Percentiles rank a stretch among this genome's conserved stretches.
phyloP scores from a whole-genome alignment of 2,113 vertebrate species.

The Varanus komodoensis region DNA sequence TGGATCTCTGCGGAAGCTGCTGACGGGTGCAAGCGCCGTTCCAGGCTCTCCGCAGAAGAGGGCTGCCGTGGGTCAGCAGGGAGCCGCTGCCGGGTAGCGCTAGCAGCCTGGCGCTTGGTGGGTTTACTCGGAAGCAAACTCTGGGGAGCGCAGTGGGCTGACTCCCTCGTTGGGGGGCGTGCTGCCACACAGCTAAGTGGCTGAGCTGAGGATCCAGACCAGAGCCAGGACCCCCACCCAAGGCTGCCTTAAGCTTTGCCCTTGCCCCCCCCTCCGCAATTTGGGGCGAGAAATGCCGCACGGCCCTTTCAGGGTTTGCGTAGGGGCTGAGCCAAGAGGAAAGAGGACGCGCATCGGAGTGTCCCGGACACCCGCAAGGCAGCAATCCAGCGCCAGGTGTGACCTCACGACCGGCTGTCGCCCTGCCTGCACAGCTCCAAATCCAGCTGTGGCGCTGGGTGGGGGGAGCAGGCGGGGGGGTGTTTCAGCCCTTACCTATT shows the following conservation, averaged over 20 bases:
- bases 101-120: too few species aligned
- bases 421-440: too few species aligned
- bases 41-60: background rate
- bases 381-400: too few species aligned
- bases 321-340: background rate
- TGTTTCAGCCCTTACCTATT: too few species aligned
- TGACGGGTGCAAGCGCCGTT: fast-evolving
- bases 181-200: background rate
- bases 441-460: too few species aligned
- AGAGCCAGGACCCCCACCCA: too few species aligned
- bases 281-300: background rate
- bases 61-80: too few species aligned
- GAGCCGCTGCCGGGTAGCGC: background rate
- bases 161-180: background rate
- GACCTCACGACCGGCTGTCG: too few species aligned
- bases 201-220: background rate
- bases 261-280: background rate
- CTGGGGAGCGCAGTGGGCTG: background rate
- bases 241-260: background rate
- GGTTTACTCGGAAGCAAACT: background rate
- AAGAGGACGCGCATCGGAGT: background rate
- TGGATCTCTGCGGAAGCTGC: background rate
- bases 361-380: background rate
- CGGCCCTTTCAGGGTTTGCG: background rate
- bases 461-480: too few species aligned